A percentile compares a stretch with the other conserved stretches of the same genome.
phyloP scores from a whole-genome alignment of 2,113 vertebrate species.

The Varanus komodoensis region DNA sequence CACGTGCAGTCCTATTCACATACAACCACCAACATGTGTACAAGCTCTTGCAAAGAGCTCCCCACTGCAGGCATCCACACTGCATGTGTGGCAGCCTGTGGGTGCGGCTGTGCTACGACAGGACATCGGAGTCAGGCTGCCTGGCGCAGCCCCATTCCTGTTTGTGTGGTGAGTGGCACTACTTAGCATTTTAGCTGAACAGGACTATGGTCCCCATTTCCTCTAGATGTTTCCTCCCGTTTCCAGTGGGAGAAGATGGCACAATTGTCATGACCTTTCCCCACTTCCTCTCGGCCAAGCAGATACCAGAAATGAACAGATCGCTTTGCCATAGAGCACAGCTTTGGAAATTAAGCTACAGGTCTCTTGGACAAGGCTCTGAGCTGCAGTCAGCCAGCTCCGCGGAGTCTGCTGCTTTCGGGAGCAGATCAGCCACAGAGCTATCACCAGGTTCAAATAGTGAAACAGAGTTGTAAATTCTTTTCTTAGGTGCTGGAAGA shows the following conservation, averaged over 20 bases:
- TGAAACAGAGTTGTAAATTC: conserved; percentile 32
- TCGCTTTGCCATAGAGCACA: not conserved
- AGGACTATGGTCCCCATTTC: not conserved
- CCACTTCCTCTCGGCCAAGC: not conserved
- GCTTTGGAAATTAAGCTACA: not conserved
- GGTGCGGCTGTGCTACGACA: too few species aligned
- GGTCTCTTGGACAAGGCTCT: too few species aligned
- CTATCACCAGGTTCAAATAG: conserved; percentile 12
- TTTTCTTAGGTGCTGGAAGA: conserved; percentile 90
- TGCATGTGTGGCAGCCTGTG: too few species aligned
- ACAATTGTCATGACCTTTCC: not conserved
- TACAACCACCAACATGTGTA: too few species aligned
- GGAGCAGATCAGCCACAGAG: not conserved
- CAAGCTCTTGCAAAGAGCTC: too few species aligned
- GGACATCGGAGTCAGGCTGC: too few species aligned
- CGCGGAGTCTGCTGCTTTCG: not conserved
- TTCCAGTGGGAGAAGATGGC: not conserved
- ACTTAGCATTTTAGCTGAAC: not conserved
- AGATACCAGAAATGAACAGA: not conserved
- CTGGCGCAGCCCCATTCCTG: too few species aligned
- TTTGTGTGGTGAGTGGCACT: too few species aligned
- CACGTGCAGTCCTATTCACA: too few species aligned
- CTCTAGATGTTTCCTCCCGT: not conserved
- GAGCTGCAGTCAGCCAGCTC: not conserved
- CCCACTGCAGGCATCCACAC: too few species aligned